Evolutionary conservation across 2,888 invertebrate species (phyloP), one percentile per base, ranked within the genome.

Genomic region (Tubiluchus corallicola): DNA sequence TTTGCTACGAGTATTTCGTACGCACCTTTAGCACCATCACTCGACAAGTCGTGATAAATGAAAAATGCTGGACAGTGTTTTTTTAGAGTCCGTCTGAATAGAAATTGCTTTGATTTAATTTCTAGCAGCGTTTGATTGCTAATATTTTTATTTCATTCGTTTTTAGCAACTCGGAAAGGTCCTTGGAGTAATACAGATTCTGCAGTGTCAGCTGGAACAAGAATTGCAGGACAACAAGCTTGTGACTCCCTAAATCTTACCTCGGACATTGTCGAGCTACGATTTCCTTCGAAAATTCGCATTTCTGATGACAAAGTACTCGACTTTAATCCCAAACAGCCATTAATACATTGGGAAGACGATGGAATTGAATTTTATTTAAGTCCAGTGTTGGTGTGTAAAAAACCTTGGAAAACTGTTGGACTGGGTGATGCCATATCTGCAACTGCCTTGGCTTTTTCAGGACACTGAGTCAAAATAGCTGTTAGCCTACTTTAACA

Each of bases 371-470:
- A 64, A 17, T 68, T 68, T 55, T 59, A 60, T 21, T 64, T 65
- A 49, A 67, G 66, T 43, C 68, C 68, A 2, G 65, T 66, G 3
- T 55, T 68, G 37, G 67, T 68, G 15, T 68, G 68, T 52, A 61
- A 59, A 47, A 51, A 61, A 20, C 67, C 68, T 2, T 49, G 58
- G 29, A 65, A 64, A 51, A 68, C 67, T 5, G 65, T 68, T 5
- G 68, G 68, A 37, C 50, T 68, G n/a, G 67, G 67, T 16, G 68
- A 68, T 52, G 61, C 67, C 16, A 66, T 68, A 40, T 64, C 66
- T 13, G 58, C 65, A 3, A 64, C 64, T 9, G 65, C 64, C 13
- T 54, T 68, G 2, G 55, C 67, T 53, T 67, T 61, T 52, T 66
- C 67, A 3, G 57, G n/a, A n/a, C n/a, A n/a, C n/a, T n/a, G n/a